Evolutionary conservation across 2,113 vertebrate genomes (phyloP), one percentile per base, ranked within the genome.

Genomic region (Albula glossodonta): DNA sequence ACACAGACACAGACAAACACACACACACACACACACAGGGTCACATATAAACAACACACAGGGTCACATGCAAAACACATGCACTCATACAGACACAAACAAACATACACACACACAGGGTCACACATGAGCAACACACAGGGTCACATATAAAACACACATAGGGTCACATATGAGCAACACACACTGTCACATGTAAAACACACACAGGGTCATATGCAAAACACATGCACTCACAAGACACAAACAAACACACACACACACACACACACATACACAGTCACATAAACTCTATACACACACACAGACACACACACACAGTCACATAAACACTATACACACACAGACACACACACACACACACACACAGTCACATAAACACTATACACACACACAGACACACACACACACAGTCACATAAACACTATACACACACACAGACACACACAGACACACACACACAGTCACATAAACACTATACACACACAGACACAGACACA

Each of bases 1-100:
- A 83, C 17, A 70, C 31, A 83, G 70, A 86, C 50, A 63, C 50
- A 83, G 48, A 86, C 7, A 63, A 31, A 74, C 80, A 80, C 87
- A 83, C 51, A 60, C 49, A 56, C n/a, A 52, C 25, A 83, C 50
- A 86, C 49, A 57, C 41, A 4, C 48, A 4, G 53, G 63, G 1
- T 49, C 60, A 63, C 22, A 22, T 7, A 22, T 19, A 63, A 13
- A 63, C 0, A 53, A 51, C 80, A 51, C 17, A 48, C 19, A 17
- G 52, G 80, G 80, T 52, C 13, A 81, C 2, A 50, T 12, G 56
- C 56, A 60, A 9, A 9, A n/a, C 63, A 53, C 50, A 60, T n/a
- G 25, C 60, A 63, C 60, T 19, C 60, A 63, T 19, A 63, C 4
- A 0, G 17, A 5, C 13, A 63, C 22, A 22, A 5, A 63, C 60